Conservation (phyloP, 1,140 invertebrate genomes). For the Myzus persicae region DNA sequence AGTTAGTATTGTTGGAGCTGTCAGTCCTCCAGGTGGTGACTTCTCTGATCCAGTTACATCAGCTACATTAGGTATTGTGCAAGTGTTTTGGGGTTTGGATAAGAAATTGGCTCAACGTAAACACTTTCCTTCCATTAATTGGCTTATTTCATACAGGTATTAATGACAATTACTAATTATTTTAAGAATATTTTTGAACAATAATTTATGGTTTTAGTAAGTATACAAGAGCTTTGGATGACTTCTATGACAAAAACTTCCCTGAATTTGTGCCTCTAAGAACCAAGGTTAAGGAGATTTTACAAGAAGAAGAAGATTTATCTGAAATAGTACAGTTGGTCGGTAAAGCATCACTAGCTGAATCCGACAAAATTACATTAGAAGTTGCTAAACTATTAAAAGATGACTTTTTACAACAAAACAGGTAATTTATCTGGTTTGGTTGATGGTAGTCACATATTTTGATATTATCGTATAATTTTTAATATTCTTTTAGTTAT, state of each 20-base stretch:
- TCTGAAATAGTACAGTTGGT: slow-evolving; percentile 99
- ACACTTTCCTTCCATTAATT: slow-evolving; percentile 99
- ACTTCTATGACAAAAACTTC: slow-evolving; percentile 99
- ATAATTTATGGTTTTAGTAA: slow-evolving; percentile 76
- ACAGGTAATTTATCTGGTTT: slow-evolving; percentile 71
- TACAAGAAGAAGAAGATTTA: slow-evolving; percentile 99
- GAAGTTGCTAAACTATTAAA: slow-evolving; percentile 98
- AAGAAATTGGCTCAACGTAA: slow-evolving; percentile 99
- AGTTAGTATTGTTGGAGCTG: slow-evolving; percentile 99
- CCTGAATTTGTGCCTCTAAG: slow-evolving; percentile 96
- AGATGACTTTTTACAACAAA: slow-evolving; percentile 99
- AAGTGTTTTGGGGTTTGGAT: slow-evolving; percentile 99
- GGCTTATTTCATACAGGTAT: slow-evolving; percentile 96
- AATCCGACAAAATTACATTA: slow-evolving; percentile 98
- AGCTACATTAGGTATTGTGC: slow-evolving; percentile 98
- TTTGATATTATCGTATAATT: not conserved
- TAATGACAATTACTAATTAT: not conserved
- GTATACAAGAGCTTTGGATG: slow-evolving; percentile 97
- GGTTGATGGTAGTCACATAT: not conserved
- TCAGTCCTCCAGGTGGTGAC: slow-evolving; percentile 99
- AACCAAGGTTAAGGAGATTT: slow-evolving; percentile 94
- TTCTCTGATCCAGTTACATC: slow-evolving; percentile 99
- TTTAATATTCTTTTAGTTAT: slow-evolving; percentile 73
- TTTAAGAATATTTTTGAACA: slow-evolving; percentile 38
- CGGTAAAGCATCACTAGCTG: slow-evolving; percentile 97